These are phyloP conservation scores for Ailurus styani DNA, from an alignment of 2,113 vertebrate species.

Conservation along the genomic window DNA sequence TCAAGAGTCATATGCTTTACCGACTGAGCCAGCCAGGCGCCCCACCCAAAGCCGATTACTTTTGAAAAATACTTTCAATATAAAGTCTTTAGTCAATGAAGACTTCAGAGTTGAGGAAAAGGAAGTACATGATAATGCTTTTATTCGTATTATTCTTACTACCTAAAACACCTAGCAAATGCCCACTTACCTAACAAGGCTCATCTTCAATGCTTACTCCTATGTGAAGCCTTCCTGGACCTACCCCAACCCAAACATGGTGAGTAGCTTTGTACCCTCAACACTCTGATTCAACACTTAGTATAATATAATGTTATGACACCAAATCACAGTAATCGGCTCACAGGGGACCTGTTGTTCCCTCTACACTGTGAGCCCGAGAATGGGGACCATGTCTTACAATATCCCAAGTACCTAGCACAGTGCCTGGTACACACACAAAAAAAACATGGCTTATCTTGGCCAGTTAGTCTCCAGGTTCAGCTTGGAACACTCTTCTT, in stretches of 20 bases:
- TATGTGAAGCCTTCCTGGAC: neutral
- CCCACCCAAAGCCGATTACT: neutral
- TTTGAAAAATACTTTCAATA: neutral
- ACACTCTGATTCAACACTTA: neutral
- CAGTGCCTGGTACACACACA: neutral
- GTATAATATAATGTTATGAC: neutral
- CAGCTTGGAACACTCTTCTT: neutral
- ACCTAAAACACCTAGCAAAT: neutral
- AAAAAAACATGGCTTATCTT: neutral
- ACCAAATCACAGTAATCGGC: neutral
- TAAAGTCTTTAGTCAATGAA: neutral
- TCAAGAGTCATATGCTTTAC: neutral
- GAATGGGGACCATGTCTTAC: neutral
- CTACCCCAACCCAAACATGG: neutral
- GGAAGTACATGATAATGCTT: neutral
- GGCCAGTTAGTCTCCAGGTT: neutral
- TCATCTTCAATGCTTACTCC: neutral
- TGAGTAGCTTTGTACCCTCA: neutral
- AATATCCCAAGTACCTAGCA: neutral
- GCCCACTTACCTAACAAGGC: neutral
- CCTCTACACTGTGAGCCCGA: neutral
- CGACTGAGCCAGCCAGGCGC: neutral
- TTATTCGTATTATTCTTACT: neutral
- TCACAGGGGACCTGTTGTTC: neutral
- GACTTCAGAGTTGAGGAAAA: constrained; percentile 11